Evolutionary conservation across 2,797 vertebrate species (phyloP).

Genomic region (Antrozous pallidus): DNA sequence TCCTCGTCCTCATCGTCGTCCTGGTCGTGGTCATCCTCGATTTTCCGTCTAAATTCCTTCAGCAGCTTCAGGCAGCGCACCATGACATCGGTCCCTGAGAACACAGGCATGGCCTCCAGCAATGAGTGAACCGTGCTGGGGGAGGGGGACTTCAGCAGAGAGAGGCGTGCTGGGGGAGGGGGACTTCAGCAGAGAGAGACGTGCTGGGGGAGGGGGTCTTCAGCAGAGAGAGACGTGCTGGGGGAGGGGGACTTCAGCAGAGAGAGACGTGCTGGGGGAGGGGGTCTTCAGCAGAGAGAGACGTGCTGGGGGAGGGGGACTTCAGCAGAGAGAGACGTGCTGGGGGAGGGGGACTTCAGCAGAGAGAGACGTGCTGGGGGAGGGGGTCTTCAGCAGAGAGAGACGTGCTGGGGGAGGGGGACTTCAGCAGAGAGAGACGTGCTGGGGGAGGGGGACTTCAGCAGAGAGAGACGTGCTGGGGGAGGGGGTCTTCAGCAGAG

Average conservation of each 20-base stretch:
- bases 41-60: slow-evolving; percentile 89
- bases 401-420: fast-evolving
- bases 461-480: fast-evolving
- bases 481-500: neutral
- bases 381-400: neutral
- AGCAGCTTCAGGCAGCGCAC: slow-evolving; percentile 91
- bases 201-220: fast-evolving
- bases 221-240: no score
- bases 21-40: slow-evolving; percentile 85
- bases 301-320: no score
- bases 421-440: neutral
- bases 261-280: fast-evolving
- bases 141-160: neutral
- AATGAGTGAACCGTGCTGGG: fast-evolving
- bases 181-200: no score
- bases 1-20: slow-evolving; percentile 88
- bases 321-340: fast-evolving
- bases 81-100: slow-evolving; percentile 88
- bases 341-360: fast-evolving
- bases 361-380: no score
- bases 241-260: no score
- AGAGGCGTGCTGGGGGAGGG: neutral
- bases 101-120: neutral
- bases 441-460: no score
- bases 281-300: neutral